A percentile compares a stretch with the other conserved stretches of the same genome.
Conservation (phyloP, 2,113 vertebrate species). For the Saguinus midas region DNA sequence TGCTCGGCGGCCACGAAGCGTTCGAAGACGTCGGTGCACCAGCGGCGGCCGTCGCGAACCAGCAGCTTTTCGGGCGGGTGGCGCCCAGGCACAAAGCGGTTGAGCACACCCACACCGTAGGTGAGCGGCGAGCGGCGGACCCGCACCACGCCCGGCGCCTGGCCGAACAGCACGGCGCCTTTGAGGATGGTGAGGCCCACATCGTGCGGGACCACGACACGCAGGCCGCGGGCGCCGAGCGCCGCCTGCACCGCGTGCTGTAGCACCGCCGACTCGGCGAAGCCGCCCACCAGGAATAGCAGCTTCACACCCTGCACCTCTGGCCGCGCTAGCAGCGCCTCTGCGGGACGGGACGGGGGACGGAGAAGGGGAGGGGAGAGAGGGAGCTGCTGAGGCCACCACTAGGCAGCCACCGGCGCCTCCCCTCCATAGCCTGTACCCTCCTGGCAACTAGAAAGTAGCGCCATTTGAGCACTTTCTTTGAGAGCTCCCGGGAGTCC, state of each 20-base stretch:
- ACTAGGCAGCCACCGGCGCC: not conserved
- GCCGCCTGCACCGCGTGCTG: slow-evolving; percentile 90
- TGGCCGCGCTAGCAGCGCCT: slow-evolving; percentile 87
- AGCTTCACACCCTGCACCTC: slow-evolving; percentile 92
- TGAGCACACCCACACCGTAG: slow-evolving; percentile 95
- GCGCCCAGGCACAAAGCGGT: slow-evolving; percentile 92
- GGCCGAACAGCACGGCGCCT: slow-evolving; percentile 95
- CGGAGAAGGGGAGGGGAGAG: no score
- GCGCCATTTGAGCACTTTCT: not conserved
- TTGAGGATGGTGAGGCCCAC: slow-evolving; percentile 97
- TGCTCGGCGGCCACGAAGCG: slow-evolving; percentile 95
- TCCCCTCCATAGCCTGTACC: not conserved
- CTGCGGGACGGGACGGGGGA: slow-evolving; percentile 74
- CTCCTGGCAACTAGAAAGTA: not conserved
- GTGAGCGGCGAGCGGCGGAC: slow-evolving; percentile 94
- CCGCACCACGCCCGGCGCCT: slow-evolving; percentile 93
- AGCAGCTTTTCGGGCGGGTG: slow-evolving; percentile 94
- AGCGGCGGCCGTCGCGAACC: slow-evolving; percentile 94
- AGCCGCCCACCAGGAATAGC: slow-evolving; percentile 97
- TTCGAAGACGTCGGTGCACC: slow-evolving; percentile 98
- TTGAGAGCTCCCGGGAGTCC: not conserved
- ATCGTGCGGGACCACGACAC: slow-evolving; percentile 95
- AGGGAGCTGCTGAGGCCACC: not conserved
- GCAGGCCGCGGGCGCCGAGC: slow-evolving; percentile 86
- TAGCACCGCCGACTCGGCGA: slow-evolving; percentile 94